Evolutionary conservation across 2,797 vertebrate genomes (phyloP), one percentile per base, ranked within the genome.

Genomic region (Xiphorhynchus erythropygius): DNA sequence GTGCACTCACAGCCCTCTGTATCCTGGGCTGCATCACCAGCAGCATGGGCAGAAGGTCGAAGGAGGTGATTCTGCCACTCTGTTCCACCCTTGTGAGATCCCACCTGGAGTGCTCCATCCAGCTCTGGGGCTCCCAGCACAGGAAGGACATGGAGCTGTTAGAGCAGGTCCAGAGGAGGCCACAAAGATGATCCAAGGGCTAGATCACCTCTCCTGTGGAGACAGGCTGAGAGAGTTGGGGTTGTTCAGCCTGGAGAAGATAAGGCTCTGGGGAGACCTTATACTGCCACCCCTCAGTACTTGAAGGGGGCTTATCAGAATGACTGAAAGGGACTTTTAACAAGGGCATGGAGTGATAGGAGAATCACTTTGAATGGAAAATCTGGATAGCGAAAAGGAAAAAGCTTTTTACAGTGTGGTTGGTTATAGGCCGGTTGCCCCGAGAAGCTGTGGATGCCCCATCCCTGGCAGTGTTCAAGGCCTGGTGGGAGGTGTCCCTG

Each of bases 1-100:
- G 6, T 21, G 39, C 3, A 4, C 10, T 7, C 2, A 2, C 49
- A 67, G 57, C 39, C 27, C 73, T 0, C 3, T 0, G 0, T 5
- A 7, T 3, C 44, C 28, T 23, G 57, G 60, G 47, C 60, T 70
- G 56, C 27, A 69, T 7, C 39, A 3, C 1, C 8, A 52, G 30
- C 3, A n/a, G 30, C 30, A 19, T 32, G 30, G 52, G 52, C 52
- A 53, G 50, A 30, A 52, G 41, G 32, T n/a, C 5, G 7, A 44
- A 30, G 62, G 41, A 64, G 15, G 32, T 44, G 30, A 5, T 33
- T 41, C 33, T 62, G 4, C 8, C 16, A 11, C 56, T 60, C 41
- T 52, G 4, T 28, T 60, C 44, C n/a, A 1, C 22, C 56, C 9
- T 16, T 18, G 5, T 7, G 41, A 55, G 30, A 46, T 5, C 46